A percentile compares a stretch with the other conserved stretches of the same genome.
Conservation (phyloP, 2,888 invertebrate species). For the Aleiodes alternator region DNA sequence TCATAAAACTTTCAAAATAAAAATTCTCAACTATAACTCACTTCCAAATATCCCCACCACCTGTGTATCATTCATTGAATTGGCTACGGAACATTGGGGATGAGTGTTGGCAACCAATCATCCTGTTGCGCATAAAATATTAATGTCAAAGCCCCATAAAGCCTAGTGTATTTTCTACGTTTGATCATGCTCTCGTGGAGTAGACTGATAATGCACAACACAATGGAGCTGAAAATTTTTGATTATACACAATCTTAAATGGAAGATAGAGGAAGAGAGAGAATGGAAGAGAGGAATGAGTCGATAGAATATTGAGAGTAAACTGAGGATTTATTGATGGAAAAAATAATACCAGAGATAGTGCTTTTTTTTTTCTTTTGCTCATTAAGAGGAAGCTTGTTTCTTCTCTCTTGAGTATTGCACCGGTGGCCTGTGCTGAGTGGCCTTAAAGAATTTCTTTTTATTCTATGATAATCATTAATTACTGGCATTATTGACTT, state of each 20-base stretch:
- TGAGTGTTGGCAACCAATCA: constrained; percentile 14
- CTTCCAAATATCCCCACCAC: not conserved
- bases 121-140: constrained; percentile 29
- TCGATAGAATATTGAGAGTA: too few species aligned
- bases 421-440: not conserved
- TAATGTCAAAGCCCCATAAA: constrained; percentile 7
- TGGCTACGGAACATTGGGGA: constrained; percentile 5
- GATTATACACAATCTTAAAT: not conserved
- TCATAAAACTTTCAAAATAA: too few species aligned
- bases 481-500: constrained; percentile 12
- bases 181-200: not conserved
- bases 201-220: too few species aligned
- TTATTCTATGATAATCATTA: constrained; percentile 13
- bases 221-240: too few species aligned
- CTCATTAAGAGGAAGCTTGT: constrained; percentile 15
- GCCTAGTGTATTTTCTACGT: not conserved
- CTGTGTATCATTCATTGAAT: constrained; percentile 6
- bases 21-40: not conserved
- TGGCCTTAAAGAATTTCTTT: not conserved
- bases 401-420: constrained; percentile 10
- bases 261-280: not conserved
- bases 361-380: not conserved
- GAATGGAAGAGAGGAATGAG: not conserved
- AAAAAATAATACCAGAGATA: not conserved
- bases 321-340: too few species aligned